Evolutionary conservation across 2,888 invertebrate species (phyloP).

Genomic region (Altica lythri): DNA sequence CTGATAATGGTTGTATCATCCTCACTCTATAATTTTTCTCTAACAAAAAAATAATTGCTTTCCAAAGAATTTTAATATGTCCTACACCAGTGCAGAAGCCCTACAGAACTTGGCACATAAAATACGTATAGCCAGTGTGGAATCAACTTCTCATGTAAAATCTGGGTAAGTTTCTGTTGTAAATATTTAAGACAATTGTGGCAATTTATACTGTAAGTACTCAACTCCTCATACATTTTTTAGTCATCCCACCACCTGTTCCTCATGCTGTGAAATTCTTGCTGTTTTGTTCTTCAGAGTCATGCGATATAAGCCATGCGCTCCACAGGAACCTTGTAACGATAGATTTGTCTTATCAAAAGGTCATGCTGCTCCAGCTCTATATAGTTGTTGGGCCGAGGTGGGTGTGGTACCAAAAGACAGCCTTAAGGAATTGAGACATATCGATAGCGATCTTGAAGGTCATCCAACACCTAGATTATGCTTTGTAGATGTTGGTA

Average conservation of each 20-base stretch:
- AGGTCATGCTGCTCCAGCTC: conserved; percentile 97
- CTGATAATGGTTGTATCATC: too few species aligned
- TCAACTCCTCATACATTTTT: too few species aligned
- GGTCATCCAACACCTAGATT: conserved; percentile 98
- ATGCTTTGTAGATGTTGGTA: conserved; percentile 97
- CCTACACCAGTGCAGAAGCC: conserved; percentile 61
- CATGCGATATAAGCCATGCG: conserved; percentile 87
- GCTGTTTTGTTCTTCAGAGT: conserved; percentile 97
- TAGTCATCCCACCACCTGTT: conserved; percentile 99
- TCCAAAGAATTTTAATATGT: too few species aligned
- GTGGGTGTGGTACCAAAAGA: conserved; percentile 83
- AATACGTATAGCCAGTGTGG: conserved; percentile 88
- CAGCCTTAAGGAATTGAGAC: conserved; percentile 84
- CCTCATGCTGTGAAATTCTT: conserved; percentile 97
- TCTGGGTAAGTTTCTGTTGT: too few species aligned
- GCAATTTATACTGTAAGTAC: too few species aligned
- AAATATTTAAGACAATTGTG: too few species aligned
- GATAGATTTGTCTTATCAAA: conserved; percentile 97
- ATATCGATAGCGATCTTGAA: conserved; percentile 91
- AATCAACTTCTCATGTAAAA: conserved; percentile 90
- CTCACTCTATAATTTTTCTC: too few species aligned
- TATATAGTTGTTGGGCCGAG: conserved; percentile 99
- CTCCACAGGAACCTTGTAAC: conserved; percentile 83
- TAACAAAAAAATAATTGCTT: too few species aligned
- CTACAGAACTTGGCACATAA: conserved; percentile 91